phyloP scores from a whole-genome alignment of 2,888 invertebrate species.

The Atethmia centrago region DNA sequence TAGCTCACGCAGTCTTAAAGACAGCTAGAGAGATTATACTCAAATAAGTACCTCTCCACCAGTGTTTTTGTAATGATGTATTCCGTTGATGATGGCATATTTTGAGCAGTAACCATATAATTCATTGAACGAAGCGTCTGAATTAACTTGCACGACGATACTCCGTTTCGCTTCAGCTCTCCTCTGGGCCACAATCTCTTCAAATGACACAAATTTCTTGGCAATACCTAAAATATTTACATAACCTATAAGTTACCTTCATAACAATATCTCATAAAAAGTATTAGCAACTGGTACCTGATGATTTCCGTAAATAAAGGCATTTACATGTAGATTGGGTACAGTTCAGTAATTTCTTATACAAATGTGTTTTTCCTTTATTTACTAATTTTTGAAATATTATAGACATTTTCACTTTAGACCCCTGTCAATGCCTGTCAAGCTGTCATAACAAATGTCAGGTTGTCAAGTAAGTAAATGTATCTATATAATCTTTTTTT shows the following conservation, averaged over 20 bases:
- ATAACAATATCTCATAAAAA: slow-evolving; percentile 52
- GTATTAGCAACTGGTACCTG: slow-evolving; percentile 74
- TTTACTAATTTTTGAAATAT: slow-evolving; percentile 81
- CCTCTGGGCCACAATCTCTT: slow-evolving; percentile 90
- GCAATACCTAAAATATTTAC: slow-evolving; percentile 79
- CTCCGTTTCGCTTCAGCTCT: slow-evolving; percentile 92
- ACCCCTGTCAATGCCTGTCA: slow-evolving; percentile 47
- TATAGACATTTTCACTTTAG: slow-evolving; percentile 81
- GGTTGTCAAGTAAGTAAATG: neutral
- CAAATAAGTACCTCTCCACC: slow-evolving; percentile 82
- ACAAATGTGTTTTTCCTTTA: slow-evolving; percentile 77
- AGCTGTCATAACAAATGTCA: slow-evolving; percentile 32
- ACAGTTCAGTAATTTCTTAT: slow-evolving; percentile 75
- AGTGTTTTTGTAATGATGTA: slow-evolving; percentile 92
- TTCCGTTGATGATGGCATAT: slow-evolving; percentile 91
- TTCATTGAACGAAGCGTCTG: slow-evolving; percentile 92
- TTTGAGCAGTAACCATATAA: slow-evolving; percentile 93
- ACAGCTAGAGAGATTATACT: neutral
- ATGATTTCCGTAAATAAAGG: slow-evolving; percentile 75
- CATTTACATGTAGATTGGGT: slow-evolving; percentile 76
- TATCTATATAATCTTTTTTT: too few species aligned
- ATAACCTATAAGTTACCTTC: slow-evolving; percentile 82
- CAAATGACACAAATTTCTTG: slow-evolving; percentile 86
- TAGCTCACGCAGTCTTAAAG: neutral
- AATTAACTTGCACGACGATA: slow-evolving; percentile 94